Evolutionary conservation across 1,140 invertebrate species (phyloP), one percentile per base, ranked within the genome.

Genomic region (Nasonia giraulti): DNA sequence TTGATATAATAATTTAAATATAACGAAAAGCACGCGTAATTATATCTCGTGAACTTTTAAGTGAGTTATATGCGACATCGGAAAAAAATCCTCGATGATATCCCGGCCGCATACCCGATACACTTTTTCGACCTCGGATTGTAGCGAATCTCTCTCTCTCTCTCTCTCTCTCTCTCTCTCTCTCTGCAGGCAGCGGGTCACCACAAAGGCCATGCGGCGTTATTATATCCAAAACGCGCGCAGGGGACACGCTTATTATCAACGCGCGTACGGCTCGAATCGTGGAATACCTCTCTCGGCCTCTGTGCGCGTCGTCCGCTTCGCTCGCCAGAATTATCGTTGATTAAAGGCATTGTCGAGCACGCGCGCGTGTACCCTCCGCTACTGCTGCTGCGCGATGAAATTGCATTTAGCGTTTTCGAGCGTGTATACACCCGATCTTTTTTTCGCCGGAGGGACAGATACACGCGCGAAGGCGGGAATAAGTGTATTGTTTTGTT

Each of bases 331-430:
- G 88, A 90, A 91, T 91, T 91, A 91, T 91, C 90, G 89, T 91
- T 91, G 90, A 91, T 91, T 91, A 90, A 91, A 90, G 90, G 89
- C 87, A 91, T 91, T 91, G 89, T 90, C 87, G 89, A 79, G 80
- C 68, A 84, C 79, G 77, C 82, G 85, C 85, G 87, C 78, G 68
- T 77, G 47, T 74, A 82, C 55, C 76, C 83, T 87, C 87, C 40
- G 1, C 27, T 27, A 27, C 83, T 88, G 82, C 88, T 87, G 4
- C 11, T 1, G 3, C 5, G 31, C 33, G 0, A 50, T 31, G 86
- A 89, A 90, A 90, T 91, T 91, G 88, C 87, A 89, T 90, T 90
- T 89, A 87, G 87, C 77, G 86, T 82, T 88, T 88, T 87, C 66
- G 82, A 85, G 69, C 86, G 74, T 33, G 47, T 23, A 31, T 78